Base-by-base conservation (phyloP, 1,140 invertebrate species). In the Ruditapes philippinarum region DNA sequence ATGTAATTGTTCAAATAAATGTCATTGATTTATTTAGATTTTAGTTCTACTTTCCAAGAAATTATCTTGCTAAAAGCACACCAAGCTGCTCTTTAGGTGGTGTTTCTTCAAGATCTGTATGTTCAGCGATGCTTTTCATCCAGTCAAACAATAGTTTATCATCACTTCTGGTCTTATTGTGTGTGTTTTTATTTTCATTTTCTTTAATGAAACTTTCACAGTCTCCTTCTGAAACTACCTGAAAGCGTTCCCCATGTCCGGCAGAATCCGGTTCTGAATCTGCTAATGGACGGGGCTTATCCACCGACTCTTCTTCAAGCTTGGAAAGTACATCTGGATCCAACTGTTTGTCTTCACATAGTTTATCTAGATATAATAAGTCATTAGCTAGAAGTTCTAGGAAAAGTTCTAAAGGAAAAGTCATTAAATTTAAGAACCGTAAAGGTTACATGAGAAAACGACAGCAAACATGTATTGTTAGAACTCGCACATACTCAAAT, bases 161-260 rank as follows among this genome's bases (percentile, higher is more conserved):
- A 76, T 76, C 73, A 42, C 22, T 76, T 76, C 45, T 76, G 76
- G 76, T 51, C 14, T 57, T 79, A 54, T 79, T 28, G 7, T 79
- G 45, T 79, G 76, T 79, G 76, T 79, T 54, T 17, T 54, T 79
- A 33, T 79, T 79, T 79, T 79, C 76, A 79, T 79, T 51, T 79
- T 79, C 76, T 51, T 79, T 79, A 54, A 79, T 54, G 31, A 79
- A 79, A 33, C 49, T 54, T 33, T 51, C 76, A 79, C 76, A 54
- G 28, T 54, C 45, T 79, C 31, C 76, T 36, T 54, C 76, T 3
- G 76, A 79, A 33, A 79, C 38, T 54, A 54, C 31, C 76, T 79
- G 42, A 79, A 79, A 57, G 12, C 76, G 76, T 33, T 79, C 76
- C 31, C 76, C 49, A n/a, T n/a, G n/a, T n/a, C n/a, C n/a, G n/a